Conservation (phyloP, 2,797 vertebrate genomes). For the Cirrhinus mrigala region DNA sequence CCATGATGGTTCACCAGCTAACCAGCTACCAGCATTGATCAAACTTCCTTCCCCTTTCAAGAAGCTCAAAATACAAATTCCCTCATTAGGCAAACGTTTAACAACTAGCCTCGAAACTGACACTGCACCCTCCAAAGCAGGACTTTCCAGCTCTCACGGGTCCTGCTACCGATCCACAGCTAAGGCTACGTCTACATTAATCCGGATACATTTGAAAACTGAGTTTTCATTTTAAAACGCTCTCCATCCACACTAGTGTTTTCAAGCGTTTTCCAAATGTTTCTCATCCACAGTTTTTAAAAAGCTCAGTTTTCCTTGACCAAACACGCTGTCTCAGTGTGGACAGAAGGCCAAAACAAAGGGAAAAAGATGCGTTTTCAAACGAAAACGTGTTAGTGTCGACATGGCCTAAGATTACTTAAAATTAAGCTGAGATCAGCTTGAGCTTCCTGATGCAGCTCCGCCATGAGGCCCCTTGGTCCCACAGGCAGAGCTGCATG, state of each 20-base stretch:
- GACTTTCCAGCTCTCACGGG: not conserved
- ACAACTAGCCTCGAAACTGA: slow-evolving; percentile 42
- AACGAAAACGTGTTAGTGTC: no score
- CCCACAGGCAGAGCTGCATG: not conserved
- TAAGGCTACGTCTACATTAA: no score
- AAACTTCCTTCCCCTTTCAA: not conserved
- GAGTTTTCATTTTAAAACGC: no score
- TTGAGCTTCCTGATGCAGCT: slow-evolving; percentile 22
- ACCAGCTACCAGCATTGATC: not conserved
- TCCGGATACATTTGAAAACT: no score
- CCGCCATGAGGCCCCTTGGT: not conserved
- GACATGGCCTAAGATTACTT: no score
- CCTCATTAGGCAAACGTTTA: slow-evolving; percentile 27
- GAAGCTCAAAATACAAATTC: not conserved
- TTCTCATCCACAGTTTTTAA: no score
- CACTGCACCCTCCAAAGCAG: not conserved
- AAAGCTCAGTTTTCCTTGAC: no score
- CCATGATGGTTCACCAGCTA: not conserved
- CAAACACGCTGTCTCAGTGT: no score
- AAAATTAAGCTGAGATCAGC: not conserved
- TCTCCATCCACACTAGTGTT: no score
- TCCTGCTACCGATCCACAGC: not conserved
- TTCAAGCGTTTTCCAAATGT: no score
- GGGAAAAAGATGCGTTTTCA: no score
- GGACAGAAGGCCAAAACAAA: no score